Percentiles rank a stretch among this genome's conserved stretches.
Evolutionary conservation across 2,888 invertebrate species (phyloP).

Genomic region (Microplitis deprimator): DNA sequence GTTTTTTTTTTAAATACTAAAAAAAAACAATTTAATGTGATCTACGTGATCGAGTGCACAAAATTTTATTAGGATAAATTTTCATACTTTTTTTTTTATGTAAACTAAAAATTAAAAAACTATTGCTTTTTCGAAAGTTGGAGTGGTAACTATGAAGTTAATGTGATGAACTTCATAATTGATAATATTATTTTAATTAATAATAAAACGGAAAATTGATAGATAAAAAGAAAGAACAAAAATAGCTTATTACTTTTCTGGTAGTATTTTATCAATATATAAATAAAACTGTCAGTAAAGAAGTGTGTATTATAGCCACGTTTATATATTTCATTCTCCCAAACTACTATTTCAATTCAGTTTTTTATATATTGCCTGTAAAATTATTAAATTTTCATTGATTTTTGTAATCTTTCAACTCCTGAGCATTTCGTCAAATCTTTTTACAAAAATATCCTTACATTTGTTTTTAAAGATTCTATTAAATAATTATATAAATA

Average conservation of each 20-base stretch:
- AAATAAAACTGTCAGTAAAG: conserved; percentile 58
- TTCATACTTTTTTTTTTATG: not conserved
- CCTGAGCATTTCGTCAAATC: conserved; percentile 53
- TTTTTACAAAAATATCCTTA: conserved; percentile 38
- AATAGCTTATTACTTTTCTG: conserved; percentile 34
- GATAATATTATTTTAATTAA: conserved; percentile 4
- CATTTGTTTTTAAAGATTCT: conserved; percentile 9
- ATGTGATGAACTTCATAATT: not conserved
- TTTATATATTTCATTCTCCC: conserved; percentile 43
- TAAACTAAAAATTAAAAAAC: not conserved
- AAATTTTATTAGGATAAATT: conserved; percentile 17
- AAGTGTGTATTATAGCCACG: conserved; percentile 62
- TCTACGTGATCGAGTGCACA: conserved; percentile 25
- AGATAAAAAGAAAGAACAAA: conserved; percentile 16
- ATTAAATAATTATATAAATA: conserved; percentile 43
- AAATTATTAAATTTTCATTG: not conserved
- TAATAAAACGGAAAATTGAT: not conserved
- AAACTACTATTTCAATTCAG: conserved; percentile 31
- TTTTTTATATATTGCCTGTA: conserved; percentile 10
- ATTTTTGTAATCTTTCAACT: conserved; percentile 15
- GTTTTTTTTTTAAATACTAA: not conserved
- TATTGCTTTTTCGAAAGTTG: not conserved
- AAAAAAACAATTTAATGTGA: conserved; percentile 4
- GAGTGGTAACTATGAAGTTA: not conserved
- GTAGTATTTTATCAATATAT: conserved; percentile 47